Base-by-base conservation (phyloP, 2,113 vertebrate genomes). In the Phylloscopus whistleri region DNA sequence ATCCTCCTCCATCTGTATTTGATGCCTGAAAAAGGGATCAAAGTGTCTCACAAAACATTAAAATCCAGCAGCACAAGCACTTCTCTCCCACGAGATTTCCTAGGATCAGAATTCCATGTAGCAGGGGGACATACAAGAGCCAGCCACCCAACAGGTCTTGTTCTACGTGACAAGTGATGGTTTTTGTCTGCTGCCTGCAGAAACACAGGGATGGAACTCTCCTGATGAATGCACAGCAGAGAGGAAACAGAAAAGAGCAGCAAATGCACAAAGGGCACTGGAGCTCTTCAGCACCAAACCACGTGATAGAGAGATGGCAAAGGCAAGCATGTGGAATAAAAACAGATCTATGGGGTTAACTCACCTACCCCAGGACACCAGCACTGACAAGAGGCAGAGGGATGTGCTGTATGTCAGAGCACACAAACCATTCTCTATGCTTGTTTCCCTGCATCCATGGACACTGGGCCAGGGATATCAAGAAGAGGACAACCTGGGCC, bases 161-260 rank as follows among this genome's bases (percentile, higher is more conserved):
- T 30, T 78, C 58, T 60, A 11, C 3, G 1, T 24, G n/a, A 7
- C 31, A 87, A 78, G 37, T 0, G 0, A 53, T 15, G 28, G 19
- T 28, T 94, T 88, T 69, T 33, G 53, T 48, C 24, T 73, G 44
- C 18, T 66, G 22, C 43, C 74, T 82, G 62, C 77, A 76, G 67
- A 66, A 72, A 52, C 53, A 53, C 30, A 21, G 27, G 26, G 69
- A 55, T 21, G 68, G 56, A 49, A 78, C 58, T 84, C n/a, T 81
- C 66, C 75, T 66, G 37, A 86, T 53, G 21, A 1, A 64, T 7
- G 24, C 43, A 67, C 48, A 59, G 56, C 60, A 70, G 68, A 68
- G 60, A 66, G 37, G 28, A 93, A 80, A 12, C 26, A 85, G 67
- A 60, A 93, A 80, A 10, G 17, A 66, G 75, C 82, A 90, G 46